Percentiles rank a stretch among this genome's conserved stretches.
Conservation (phyloP, 2,797 vertebrate species). For the Cossypha caffra region DNA sequence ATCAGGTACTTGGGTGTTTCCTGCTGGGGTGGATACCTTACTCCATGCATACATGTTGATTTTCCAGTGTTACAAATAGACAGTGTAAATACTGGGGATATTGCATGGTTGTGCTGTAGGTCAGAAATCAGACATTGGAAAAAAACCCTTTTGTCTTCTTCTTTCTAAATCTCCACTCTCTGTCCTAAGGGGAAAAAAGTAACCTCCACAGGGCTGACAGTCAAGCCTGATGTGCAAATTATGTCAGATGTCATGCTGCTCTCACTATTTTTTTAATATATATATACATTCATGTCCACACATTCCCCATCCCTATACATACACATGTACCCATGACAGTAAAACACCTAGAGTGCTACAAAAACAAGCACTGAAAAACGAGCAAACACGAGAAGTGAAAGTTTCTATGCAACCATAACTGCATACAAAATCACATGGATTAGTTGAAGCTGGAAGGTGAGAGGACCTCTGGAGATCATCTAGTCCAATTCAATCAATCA, state of each 20-base stretch:
- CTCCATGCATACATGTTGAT: not conserved
- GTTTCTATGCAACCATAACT: not conserved
- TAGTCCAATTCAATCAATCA: not conserved
- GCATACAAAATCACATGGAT: not conserved
- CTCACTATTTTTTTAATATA: not conserved
- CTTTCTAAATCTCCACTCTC: not conserved
- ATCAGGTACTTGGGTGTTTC: not conserved
- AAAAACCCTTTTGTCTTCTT: not conserved
- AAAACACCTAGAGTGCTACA: not conserved
- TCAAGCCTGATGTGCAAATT: not conserved
- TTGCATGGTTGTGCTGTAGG: not conserved
- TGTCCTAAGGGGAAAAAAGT: not conserved
- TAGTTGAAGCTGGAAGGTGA: not conserved
- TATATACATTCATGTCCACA: not conserved
- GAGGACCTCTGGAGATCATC: not conserved
- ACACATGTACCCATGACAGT: not conserved
- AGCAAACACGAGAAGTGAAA: not conserved
- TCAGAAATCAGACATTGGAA: not conserved
- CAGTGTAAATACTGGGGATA: not conserved
- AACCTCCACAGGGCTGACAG: not conserved
- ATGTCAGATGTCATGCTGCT: not conserved
- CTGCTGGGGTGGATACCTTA: not conserved
- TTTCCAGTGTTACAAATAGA: not conserved
- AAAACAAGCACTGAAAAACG: not conserved
- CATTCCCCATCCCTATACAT: not conserved